Base-by-base conservation (phyloP, 1,140 invertebrate species). In the Mercenaria mercenaria region DNA sequence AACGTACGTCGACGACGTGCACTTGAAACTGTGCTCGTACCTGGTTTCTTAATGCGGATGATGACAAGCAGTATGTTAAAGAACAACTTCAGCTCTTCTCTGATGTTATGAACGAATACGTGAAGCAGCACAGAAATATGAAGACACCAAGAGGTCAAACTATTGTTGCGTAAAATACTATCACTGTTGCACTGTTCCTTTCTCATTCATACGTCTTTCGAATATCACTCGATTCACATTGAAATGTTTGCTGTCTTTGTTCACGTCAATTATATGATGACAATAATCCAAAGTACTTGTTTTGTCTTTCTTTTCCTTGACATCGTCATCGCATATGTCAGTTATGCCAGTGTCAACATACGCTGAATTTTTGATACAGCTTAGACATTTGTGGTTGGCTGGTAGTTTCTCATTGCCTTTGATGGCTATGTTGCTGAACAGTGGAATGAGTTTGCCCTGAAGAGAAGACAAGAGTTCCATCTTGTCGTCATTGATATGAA, bases 201-300 rank as follows among this genome's bases (percentile, higher is more conserved):
- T 34, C 32, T 80, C 76, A 29, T 80, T 80, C 41, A 80, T 26
- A 18, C 76, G 41, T 80, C 76, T n/a, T 52, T 80, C 76, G 52
- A 80, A 80, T 20, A 80, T 80, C 1, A 52, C 26, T 52, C 76
- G 23, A 43, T 80, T 56, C 1, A 80, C 11, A 29, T 80, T 80
- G n/a, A 56, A 47, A 56, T 52, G 26, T 56, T 80, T 52, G 29
- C 29, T 56, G 18, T 50, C 11, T 29, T n/a, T 29, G 11, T 8
- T 13, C 8, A 56, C 20, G 50, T 80, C 76, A 29, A 80, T 43
- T 41, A 80, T 11, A 80, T 80, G 76, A 26, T 56, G 32, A 52
- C 76, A 80, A 43, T 80, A 80, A 4, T 15, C 20, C 26, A 64
- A 29, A 80, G 26, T 80, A 80, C 50, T 80, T 52, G 4, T 34